Percentiles rank a stretch among this genome's conserved stretches.
phyloP scores from a whole-genome alignment of 2,888 invertebrate species.

The Xylota segnis region DNA sequence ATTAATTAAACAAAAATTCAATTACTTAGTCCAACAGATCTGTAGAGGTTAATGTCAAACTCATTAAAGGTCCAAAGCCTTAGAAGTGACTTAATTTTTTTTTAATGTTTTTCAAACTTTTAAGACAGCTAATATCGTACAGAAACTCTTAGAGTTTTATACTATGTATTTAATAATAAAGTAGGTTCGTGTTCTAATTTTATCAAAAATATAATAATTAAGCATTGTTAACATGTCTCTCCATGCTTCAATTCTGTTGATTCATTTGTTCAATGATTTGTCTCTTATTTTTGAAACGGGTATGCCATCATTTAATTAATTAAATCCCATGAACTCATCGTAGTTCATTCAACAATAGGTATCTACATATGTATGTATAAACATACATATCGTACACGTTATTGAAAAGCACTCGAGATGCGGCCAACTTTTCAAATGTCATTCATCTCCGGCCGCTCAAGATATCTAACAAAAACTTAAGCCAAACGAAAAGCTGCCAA shows the following conservation, averaged over 20 bases:
- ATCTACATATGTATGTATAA: constrained; percentile 8
- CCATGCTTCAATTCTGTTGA: background rate
- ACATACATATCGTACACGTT: constrained; percentile 3
- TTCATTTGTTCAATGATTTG: background rate
- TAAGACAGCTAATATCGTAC: no score
- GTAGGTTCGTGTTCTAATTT: no score
- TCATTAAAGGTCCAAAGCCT: no score
- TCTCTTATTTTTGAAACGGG: background rate
- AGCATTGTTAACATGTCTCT: background rate
- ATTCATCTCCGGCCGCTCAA: background rate
- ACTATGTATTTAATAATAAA: no score
- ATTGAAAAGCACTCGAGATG: constrained; percentile 9
- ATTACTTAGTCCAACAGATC: no score
- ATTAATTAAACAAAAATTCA: no score
- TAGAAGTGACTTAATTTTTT: no score
- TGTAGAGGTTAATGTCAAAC: no score
- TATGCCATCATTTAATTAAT: constrained; percentile 18
- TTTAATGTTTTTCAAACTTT: no score
- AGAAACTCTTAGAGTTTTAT: no score
- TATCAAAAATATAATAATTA: no score
- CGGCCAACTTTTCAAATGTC: constrained; percentile 3
- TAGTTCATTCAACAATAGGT: background rate
- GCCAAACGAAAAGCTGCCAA: constrained; percentile 21
- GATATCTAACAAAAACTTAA: background rate
- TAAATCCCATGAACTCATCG: constrained; percentile 20